Percentiles rank a stretch among this genome's conserved stretches.
Conservation (phyloP, 2,888 invertebrate genomes). For the Hesperia comma region DNA sequence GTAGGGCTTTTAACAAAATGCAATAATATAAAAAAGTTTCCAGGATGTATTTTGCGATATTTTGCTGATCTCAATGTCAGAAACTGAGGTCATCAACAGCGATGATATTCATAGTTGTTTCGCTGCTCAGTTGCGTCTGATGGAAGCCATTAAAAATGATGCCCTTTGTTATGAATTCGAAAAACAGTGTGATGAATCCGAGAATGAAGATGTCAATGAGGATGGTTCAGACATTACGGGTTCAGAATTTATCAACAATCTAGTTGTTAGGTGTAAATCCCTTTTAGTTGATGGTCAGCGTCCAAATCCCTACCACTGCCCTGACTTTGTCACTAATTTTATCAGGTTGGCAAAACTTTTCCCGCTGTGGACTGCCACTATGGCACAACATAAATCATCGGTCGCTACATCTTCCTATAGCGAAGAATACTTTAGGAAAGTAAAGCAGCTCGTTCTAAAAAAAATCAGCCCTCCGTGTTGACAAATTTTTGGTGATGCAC, state of each 20-base stretch:
- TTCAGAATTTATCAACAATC: neutral
- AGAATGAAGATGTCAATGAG: too few species aligned
- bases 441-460: neutral
- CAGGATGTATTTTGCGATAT: too few species aligned
- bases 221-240: too few species aligned
- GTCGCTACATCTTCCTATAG: too few species aligned
- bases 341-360: too few species aligned
- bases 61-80: too few species aligned
- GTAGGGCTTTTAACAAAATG: neutral
- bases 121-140: neutral
- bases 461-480: neutral
- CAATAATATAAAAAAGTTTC: neutral
- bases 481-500: neutral
- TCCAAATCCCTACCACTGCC: neutral
- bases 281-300: neutral
- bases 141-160: neutral
- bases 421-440: neutral
- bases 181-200: neutral
- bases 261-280: neutral
- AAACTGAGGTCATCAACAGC: neutral
- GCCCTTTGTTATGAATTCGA: neutral
- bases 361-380: too few species aligned
- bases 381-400: too few species aligned
- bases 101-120: too few species aligned
- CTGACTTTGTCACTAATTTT: too few species aligned